A percentile compares a stretch with the other conserved stretches of the same genome.
Evolutionary conservation across 2,888 invertebrate species (phyloP).

Genomic region (Metopia argyrocephala): DNA sequence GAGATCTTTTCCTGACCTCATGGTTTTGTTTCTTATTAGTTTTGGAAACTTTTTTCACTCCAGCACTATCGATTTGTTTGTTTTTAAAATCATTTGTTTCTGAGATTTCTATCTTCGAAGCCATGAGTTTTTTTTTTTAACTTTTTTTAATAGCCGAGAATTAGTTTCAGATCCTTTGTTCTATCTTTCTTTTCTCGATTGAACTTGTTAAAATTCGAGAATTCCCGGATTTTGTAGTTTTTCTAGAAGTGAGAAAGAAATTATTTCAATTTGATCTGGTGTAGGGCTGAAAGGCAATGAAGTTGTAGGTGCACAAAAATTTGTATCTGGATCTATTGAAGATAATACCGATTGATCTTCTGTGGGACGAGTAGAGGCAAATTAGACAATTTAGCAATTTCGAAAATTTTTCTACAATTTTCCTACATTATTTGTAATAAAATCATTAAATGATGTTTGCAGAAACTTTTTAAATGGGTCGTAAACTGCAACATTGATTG

Average conservation of each 20-base stretch:
- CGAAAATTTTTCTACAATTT: slow-evolving; percentile 37
- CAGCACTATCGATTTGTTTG: slow-evolving; percentile 8
- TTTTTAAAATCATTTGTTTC: not conserved
- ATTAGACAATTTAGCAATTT: slow-evolving; percentile 21
- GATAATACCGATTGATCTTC: not conserved
- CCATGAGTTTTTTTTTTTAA: not conserved
- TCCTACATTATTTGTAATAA: slow-evolving; percentile 45
- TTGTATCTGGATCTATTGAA: slow-evolving; percentile 20
- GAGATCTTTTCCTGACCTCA: slow-evolving; percentile 14
- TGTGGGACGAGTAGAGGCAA: slow-evolving; percentile 12
- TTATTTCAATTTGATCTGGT: slow-evolving; percentile 12
- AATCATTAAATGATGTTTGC: slow-evolving; percentile 45
- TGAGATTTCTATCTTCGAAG: not conserved
- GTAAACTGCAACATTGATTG: slow-evolving; percentile 32
- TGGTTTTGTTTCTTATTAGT: slow-evolving; percentile 8
- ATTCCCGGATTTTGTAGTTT: slow-evolving; percentile 20
- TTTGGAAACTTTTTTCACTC: slow-evolving; percentile 5
- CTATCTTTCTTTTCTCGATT: slow-evolving; percentile 25
- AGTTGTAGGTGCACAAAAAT: slow-evolving; percentile 8
- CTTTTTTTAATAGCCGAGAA: slow-evolving; percentile 6
- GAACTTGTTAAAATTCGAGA: slow-evolving; percentile 46
- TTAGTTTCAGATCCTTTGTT: slow-evolving; percentile 19
- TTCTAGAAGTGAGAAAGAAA: slow-evolving; percentile 33
- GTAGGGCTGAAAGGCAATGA: slow-evolving; percentile 1
- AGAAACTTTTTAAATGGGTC: slow-evolving; percentile 43